Evolutionary conservation across 2,797 vertebrate species (phyloP), one percentile per base, ranked within the genome.

Genomic region (Brachymystax lenok): DNA sequence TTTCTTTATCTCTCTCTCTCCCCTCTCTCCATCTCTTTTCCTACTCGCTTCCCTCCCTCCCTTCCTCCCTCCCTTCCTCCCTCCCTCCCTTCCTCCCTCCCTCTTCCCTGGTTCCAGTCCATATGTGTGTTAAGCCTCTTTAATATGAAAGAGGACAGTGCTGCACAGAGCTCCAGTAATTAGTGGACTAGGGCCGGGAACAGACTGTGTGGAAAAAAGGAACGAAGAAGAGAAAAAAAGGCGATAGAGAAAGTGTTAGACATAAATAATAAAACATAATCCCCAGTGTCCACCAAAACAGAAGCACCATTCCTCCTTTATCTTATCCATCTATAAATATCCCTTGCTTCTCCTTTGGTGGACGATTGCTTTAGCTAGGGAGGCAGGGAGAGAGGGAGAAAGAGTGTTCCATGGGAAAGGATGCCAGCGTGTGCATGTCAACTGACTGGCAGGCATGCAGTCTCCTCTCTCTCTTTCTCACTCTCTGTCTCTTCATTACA

Each of bases 401-500:
- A 80, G 79, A 79, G 72, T 74, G 87, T 88, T 87, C 88, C 80
- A 84, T 84, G 74, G 81, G 85, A 88, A 81, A 73, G 83, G 78
- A 85, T 85, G 86, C 85, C 86, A 90, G 85, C 68, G 78, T 86
- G 73, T 86, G 77, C 77, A 82, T 88, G 84, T 89, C 86, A 86
- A 82, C 88, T 79, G 76, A n/a, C 82, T 86, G 82, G 80, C 74
- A 82, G 70, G 54, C 78, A 67, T 21, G 16, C 40, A 71, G 69
- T 5, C 46, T 24, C 21, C 50, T 21, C 75, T 77, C 79, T 27
- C 16, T 12, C 21, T 4, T 24, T 46, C 27, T 28, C 40, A 12
- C 66, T 30, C 66, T 21, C 72, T 10, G 21, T 46, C 35, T 56
- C 71, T 56, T 63, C 6, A 59, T 56, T 27, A 50, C 35, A 24